Percentiles rank a stretch among this genome's conserved stretches.
phyloP scores from a whole-genome alignment of 2,888 invertebrate species.

The Drosophila rellima region DNA sequence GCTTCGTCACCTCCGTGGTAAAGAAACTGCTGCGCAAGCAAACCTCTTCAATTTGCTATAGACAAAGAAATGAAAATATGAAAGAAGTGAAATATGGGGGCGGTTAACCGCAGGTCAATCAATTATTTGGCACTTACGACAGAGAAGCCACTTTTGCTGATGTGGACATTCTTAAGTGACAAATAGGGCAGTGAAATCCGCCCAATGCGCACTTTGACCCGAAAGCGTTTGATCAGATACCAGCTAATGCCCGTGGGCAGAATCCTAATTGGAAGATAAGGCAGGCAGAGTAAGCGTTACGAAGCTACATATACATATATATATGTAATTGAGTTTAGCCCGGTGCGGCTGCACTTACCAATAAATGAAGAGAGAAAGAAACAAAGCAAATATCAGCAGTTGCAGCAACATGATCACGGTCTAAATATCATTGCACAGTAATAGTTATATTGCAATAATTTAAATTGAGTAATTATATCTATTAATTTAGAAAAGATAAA shows the following conservation, averaged over 20 bases:
- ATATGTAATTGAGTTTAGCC: background rate
- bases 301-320: slow-evolving; percentile 3
- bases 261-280: slow-evolving; percentile 87
- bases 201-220: slow-evolving; percentile 92
- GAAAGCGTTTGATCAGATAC: slow-evolving; percentile 92
- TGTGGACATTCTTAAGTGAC: slow-evolving; percentile 92
- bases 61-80: background rate
- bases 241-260: slow-evolving; percentile 92
- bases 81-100: slow-evolving; percentile 9
- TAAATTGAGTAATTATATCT: slow-evolving; percentile 19
- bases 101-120: slow-evolving; percentile 10
- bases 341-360: slow-evolving; percentile 73
- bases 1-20: slow-evolving; percentile 94
- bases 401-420: slow-evolving; percentile 77
- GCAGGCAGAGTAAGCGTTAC: slow-evolving; percentile 14
- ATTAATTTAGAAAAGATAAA: slow-evolving; percentile 35
- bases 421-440: slow-evolving; percentile 32
- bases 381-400: slow-evolving; percentile 69
- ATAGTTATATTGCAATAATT: slow-evolving; percentile 26
- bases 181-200: slow-evolving; percentile 92
- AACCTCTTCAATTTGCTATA: slow-evolving; percentile 93
- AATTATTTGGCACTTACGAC: slow-evolving; percentile 87
- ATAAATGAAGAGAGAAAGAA: slow-evolving; percentile 79
- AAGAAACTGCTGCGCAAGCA: slow-evolving; percentile 94
- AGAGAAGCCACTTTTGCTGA: slow-evolving; percentile 92